Base-by-base conservation (phyloP, 2,113 vertebrate genomes). In the Heterotis niloticus region DNA sequence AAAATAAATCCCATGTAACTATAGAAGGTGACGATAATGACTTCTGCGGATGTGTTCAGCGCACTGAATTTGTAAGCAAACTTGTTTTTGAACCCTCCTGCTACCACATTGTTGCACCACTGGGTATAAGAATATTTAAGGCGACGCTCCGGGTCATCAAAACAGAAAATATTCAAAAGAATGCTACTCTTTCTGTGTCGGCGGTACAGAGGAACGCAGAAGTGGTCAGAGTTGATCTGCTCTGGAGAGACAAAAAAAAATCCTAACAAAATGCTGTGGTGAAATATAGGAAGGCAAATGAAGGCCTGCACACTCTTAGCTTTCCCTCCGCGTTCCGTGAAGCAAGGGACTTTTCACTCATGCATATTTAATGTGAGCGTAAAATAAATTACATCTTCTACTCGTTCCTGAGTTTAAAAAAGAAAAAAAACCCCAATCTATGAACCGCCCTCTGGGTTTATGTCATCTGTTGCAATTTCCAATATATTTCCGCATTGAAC, bases 351-450 rank as follows among this genome's bases (percentile, higher is more conserved):
- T 29, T 44, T 10, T 11, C 17, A 34, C 75, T 76, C 75, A 76
- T 76, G 75, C 60, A 64, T 76, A 28, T 64, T 64, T 76, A 76
- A 76, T 51, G 75, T 65, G 64, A 64, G 44, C 51, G 75, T 64
- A 64, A 64, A 77, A 77, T 77, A 67, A 52, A 77, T 77, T 18
- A 56, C 34, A 44, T 65, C 23, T 66, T 77, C 34, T 77, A 66
- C 44, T 9, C 44, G 70, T n/a, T 56, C 70, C 52, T 24, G 51
- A 56, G n/a, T 44, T 44, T 44, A 20, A 20, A 20, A 2, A 62
- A 12, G 14, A 62, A 20, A 17, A 20, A 54, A 44, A 72, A 72
- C 52, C n/a, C 52, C 20, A 24, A 18, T 54, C 70, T 44, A 54
- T 52, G 51, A 72, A 11, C 70, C 10, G 20, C 20, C 70, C 70